A percentile compares a stretch with the other conserved stretches of the same genome.
Evolutionary conservation across 2,113 vertebrate genomes (phyloP).

Genomic region (Chionomys nivalis): DNA sequence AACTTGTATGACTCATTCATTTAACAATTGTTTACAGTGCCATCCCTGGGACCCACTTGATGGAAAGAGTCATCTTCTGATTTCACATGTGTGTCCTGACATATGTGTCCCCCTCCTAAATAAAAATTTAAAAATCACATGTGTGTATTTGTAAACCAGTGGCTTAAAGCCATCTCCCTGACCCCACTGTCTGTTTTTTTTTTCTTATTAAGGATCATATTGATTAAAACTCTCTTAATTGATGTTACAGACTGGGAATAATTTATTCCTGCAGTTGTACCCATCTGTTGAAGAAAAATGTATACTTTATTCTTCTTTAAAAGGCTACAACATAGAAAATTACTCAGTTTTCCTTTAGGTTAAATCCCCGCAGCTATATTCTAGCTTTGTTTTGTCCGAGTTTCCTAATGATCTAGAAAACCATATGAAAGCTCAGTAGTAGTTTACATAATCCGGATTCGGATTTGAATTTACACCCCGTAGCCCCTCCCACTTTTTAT

Average conservation of each 20-base stretch:
- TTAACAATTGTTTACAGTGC: not conserved
- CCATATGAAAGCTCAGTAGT: not conserved
- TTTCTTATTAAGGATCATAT: slow-evolving; percentile 23
- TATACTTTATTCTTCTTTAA: not conserved
- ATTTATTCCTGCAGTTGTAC: not conserved
- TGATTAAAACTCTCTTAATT: not conserved
- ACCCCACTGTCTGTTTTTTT: not conserved
- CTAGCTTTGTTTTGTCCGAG: not conserved
- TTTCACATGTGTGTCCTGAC: not conserved
- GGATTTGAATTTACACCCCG: slow-evolving; percentile 22
- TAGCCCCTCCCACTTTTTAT: not conserved
- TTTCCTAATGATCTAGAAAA: not conserved
- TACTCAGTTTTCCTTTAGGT: slow-evolving; percentile 7
- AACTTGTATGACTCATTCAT: slow-evolving; percentile 8
- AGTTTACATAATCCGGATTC: not conserved
- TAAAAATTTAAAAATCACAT: not conserved
- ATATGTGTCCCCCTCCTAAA: not conserved
- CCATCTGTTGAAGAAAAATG: not conserved
- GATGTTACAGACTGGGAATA: not conserved
- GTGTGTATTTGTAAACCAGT: not conserved
- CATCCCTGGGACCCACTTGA: not conserved
- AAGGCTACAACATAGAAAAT: not conserved
- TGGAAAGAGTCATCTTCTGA: not conserved
- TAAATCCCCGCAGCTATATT: not conserved
- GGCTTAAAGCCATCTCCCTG: not conserved